phyloP scores from a whole-genome alignment of 2,113 vertebrate species.

The Oreochromis aureus region DNA sequence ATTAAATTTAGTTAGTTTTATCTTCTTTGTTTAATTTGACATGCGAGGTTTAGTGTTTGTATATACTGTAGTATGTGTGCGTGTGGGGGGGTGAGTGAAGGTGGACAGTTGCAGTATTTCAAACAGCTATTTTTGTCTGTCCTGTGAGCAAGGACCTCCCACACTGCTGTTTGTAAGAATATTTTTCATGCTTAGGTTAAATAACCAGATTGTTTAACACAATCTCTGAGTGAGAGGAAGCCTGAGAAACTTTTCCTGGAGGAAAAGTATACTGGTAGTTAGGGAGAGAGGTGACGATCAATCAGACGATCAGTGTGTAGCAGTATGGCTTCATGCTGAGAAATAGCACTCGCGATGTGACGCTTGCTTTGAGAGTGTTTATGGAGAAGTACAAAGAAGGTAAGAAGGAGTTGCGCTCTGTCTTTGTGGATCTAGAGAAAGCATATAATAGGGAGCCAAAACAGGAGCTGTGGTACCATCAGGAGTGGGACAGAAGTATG shows the following conservation, averaged over 20 bases:
- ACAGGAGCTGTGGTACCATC: not conserved
- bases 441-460: not conserved
- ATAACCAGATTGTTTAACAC: not conserved
- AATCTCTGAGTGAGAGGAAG: not conserved
- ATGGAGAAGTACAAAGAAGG: not conserved
- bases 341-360: rapidly evolving
- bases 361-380: not conserved
- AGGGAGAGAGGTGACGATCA: not conserved
- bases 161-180: not conserved
- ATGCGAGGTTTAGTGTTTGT: not conserved
- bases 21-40: not conserved
- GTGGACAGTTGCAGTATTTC: not conserved
- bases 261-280: not conserved
- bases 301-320: not conserved
- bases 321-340: not conserved
- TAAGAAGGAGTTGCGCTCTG: not conserved
- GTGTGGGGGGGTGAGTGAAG: not conserved
- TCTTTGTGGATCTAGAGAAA: not conserved
- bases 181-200: not conserved
- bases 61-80: not conserved
- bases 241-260: not conserved
- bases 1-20: not conserved
- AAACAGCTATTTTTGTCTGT: conserved; percentile 4
- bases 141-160: not conserved
- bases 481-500: not conserved